A percentile compares a stretch with the other conserved stretches of the same genome.
Conservation (phyloP, 2,113 vertebrate species). For the Piaya cayana region DNA sequence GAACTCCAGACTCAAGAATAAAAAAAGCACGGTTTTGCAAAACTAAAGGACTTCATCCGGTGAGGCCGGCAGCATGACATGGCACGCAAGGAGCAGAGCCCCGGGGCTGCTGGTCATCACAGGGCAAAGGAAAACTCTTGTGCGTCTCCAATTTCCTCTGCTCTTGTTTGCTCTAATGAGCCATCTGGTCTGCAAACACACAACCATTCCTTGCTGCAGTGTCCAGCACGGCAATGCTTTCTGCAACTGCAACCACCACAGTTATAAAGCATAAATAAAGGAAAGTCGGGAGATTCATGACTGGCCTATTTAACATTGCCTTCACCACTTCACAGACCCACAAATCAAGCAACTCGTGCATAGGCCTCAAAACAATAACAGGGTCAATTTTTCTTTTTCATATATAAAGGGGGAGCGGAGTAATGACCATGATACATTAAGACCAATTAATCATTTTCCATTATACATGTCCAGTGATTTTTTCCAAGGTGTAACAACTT, state of each 20-base stretch:
- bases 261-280: neutral
- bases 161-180: slow-evolving; percentile 37
- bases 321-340: neutral
- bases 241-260: neutral
- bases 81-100: neutral
- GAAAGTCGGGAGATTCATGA: neutral
- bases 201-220: neutral
- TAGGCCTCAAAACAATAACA: neutral
- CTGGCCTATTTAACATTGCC: rapidly evolving
- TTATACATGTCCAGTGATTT: neutral
- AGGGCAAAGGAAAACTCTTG: neutral
- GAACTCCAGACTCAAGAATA: neutral
- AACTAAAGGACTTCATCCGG: neutral
- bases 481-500: neutral
- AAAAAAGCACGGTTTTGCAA: neutral
- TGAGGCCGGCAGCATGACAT: neutral
- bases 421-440: neutral
- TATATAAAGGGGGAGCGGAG: neutral
- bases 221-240: neutral
- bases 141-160: slow-evolving; percentile 41
- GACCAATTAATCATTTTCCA: neutral
- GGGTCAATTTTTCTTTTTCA: neutral
- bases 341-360: neutral
- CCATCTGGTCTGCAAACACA: slow-evolving; percentile 38
- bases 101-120: slow-evolving; percentile 17